Evolutionary conservation across 2,888 invertebrate genomes (phyloP), one percentile per base, ranked within the genome.

Genomic region (Drosophila meridiana): DNA sequence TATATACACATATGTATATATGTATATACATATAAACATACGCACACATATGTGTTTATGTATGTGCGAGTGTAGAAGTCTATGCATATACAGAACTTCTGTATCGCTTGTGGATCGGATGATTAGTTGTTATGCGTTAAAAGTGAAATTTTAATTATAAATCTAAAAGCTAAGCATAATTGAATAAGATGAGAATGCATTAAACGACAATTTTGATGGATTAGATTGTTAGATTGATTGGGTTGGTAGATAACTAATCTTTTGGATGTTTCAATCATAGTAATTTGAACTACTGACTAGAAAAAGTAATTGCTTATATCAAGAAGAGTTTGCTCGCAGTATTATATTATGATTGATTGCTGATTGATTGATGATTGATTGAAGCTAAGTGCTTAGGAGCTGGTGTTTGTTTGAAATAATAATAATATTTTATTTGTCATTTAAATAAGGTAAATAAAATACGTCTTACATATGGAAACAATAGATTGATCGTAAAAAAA

Each of bases 81-180:
- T 32, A 8, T 13, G 38, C n/a, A 32, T 7, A 38, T 28, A 14
- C 11, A 40, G 6, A 34, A 63, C 13, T 63, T 26, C 20, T 34
- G 13, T 68, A 40, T 11, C 47, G 20, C 36, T 56, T 56, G 40
- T 5, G 26, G n/a, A 53, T 30, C 32, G 30, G 14, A 30, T 28
- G 9, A n/a, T 26, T 38, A 14, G 11, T 20, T 59, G 26, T 32
- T 32, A 40, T 59, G 32, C 26, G 26, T 48, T 40, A 28, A n/a
- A 4, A n/a, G 32, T 40, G 32, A 40, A 32, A 6, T 59, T n/a
- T 38, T 4, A 20, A 30, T 28, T 30, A 6, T 0, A 28, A 4
- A 38, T 28, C 2, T n/a, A 11, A 5, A 48, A 32, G 6, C 3
- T 9, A 9, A n/a, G 32, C 5, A 6, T 4, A 13, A 28, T 28